A percentile compares a stretch with the other conserved stretches of the same genome.
phyloP scores from a whole-genome alignment of 1,140 invertebrate genomes.

The Pseudomyrmex dendroicus region DNA sequence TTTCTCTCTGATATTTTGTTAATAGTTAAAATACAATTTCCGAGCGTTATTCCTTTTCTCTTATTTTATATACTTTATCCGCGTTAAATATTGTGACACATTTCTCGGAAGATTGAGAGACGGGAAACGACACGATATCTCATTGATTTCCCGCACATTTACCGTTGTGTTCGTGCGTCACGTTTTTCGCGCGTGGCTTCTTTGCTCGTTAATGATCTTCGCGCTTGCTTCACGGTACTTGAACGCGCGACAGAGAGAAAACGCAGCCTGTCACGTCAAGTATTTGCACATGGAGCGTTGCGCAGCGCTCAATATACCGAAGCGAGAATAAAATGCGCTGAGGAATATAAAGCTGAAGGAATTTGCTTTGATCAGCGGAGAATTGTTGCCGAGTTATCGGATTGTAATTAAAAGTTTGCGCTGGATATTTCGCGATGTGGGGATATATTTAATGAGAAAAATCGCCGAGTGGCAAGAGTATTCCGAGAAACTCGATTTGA shows the following conservation, averaged over 20 bases:
- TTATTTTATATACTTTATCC: too few species aligned
- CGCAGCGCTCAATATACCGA: not conserved
- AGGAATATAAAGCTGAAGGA: not conserved
- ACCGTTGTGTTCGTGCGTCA: conserved; percentile 9
- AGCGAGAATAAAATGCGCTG: not conserved
- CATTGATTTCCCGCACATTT: not conserved
- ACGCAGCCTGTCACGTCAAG: conserved; percentile 27
- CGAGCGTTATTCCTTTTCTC: too few species aligned
- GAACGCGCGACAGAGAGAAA: conserved; percentile 20
- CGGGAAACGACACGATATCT: not conserved
- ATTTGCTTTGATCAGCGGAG: not conserved
- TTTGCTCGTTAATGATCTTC: conserved; percentile 43
- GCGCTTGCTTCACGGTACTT: conserved; percentile 33
- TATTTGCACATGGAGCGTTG: conserved; percentile 17
- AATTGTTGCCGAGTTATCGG: not conserved
- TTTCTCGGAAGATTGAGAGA: not conserved
- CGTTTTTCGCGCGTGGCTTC: conserved; percentile 9
- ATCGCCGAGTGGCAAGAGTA: not conserved
- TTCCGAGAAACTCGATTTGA: conserved; percentile 7
- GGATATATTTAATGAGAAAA: not conserved
- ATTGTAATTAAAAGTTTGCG: conserved; percentile 18
- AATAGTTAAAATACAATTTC: too few species aligned
- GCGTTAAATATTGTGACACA: not conserved
- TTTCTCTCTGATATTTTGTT: too few species aligned
- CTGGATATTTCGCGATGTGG: not conserved